phyloP scores from a whole-genome alignment of 2,113 vertebrate genomes.

The Holacanthus passer region DNA sequence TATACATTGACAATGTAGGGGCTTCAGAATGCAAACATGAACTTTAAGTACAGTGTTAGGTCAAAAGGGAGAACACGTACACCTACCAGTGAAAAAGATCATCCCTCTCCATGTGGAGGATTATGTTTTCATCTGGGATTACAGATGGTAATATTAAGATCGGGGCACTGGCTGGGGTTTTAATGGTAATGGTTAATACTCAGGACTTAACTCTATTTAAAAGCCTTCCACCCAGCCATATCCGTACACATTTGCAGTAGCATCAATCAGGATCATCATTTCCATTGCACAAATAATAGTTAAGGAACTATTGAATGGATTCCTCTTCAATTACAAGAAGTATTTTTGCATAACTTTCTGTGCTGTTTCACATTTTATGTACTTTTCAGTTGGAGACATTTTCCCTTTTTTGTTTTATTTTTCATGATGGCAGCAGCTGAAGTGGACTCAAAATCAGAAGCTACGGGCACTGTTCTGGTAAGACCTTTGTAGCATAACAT shows the following conservation, averaged over 20 bases:
- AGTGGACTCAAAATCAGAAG: conserved; percentile 45
- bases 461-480: conserved; percentile 51
- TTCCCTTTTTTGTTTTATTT: conserved; percentile 4
- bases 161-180: conserved; percentile 35
- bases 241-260: conserved; percentile 32
- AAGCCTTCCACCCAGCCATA: conserved; percentile 63
- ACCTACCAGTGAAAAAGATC: conserved; percentile 70
- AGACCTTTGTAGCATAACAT: neutral
- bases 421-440: conserved; percentile 46
- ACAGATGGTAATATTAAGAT: conserved; percentile 71
- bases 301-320: conserved; percentile 4
- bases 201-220: conserved; percentile 76
- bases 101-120: conserved; percentile 72
- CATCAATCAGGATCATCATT: conserved; percentile 40
- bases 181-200: conserved; percentile 76
- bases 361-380: neutral
- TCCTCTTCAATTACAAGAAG: neutral
- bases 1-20: neutral
- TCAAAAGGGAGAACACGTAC: conserved; percentile 38
- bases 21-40: conserved; percentile 37
- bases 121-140: conserved; percentile 85
- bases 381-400: neutral
- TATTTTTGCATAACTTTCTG: conserved; percentile 3
- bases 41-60: conserved; percentile 38
- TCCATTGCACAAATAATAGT: neutral